Percentiles rank a stretch among this genome's conserved stretches.
Evolutionary conservation across 2,888 invertebrate species (phyloP).

Genomic region (Monopis laevigella): DNA sequence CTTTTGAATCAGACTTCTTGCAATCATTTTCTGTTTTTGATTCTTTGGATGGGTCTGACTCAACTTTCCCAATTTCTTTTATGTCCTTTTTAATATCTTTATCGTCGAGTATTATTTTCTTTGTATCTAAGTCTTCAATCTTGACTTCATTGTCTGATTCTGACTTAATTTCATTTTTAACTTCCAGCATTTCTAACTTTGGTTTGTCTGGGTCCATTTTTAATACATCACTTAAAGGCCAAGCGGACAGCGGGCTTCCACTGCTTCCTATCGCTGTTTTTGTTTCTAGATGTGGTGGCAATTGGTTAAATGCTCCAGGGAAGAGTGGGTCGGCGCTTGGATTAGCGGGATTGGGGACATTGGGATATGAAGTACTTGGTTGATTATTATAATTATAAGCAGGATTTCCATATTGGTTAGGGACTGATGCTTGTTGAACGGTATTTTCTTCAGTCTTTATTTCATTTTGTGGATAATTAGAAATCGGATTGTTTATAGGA

Average conservation of each 20-base stretch:
- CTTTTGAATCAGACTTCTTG: constrained; percentile 9
- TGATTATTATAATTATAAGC: constrained; percentile 35
- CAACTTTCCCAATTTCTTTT: constrained; percentile 25
- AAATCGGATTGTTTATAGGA: constrained; percentile 24
- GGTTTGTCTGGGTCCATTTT: constrained; percentile 54
- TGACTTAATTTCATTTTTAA: constrained; percentile 51
- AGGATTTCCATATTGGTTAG: constrained; percentile 29
- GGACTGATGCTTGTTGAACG: constrained; percentile 25
- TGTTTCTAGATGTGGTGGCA: constrained; percentile 41
- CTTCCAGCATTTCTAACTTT: constrained; percentile 41
- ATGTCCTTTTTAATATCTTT: constrained; percentile 27
- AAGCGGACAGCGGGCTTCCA: constrained; percentile 46
- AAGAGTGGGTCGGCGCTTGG: constrained; percentile 32
- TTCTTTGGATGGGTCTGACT: constrained; percentile 21
- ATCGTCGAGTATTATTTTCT: constrained; percentile 49
- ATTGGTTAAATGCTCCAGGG: constrained; percentile 37
- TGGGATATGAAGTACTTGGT: constrained; percentile 33
- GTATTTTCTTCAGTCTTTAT: constrained; percentile 24
- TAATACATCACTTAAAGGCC: constrained; percentile 48
- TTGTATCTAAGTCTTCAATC: constrained; percentile 60
- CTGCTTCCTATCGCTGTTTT: constrained; percentile 48
- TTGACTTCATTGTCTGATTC: constrained; percentile 64
- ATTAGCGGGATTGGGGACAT: constrained; percentile 33
- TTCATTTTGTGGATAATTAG: constrained; percentile 28
- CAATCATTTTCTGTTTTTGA: constrained; percentile 28